Conservation (phyloP, 2,888 invertebrate species). For the Drosophila fungiperda region DNA sequence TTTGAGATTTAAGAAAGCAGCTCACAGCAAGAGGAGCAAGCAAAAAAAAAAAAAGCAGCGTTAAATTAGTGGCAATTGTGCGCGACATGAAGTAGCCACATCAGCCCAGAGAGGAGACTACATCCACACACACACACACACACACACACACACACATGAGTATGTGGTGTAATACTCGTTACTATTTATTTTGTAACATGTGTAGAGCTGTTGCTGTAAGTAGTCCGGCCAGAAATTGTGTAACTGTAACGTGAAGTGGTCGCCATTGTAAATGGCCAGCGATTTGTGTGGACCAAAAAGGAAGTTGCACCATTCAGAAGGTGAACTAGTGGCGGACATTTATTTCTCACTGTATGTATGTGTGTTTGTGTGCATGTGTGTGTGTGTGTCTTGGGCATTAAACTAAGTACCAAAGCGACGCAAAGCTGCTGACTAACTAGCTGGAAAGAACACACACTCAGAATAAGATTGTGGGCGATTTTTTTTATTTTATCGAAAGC, state of each 20-base stretch:
- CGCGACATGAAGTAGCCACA: constrained; percentile 71
- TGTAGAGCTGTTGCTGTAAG: constrained; percentile 26
- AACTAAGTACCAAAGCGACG: constrained; percentile 30
- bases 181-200: constrained; percentile 73
- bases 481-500: not conserved
- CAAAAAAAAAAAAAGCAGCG: constrained; percentile 60
- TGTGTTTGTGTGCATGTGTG: not conserved
- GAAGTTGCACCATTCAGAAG: constrained; percentile 36
- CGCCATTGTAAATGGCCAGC: constrained; percentile 67
- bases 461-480: not conserved
- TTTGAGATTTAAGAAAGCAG: constrained; percentile 78
- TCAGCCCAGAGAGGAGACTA: constrained; percentile 51
- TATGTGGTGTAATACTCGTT: constrained; percentile 31
- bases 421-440: constrained; percentile 6
- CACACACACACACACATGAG: not conserved
- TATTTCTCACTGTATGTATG: not conserved
- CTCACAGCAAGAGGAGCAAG: constrained; percentile 51
- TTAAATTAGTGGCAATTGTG: constrained; percentile 80
- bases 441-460: constrained; percentile 3
- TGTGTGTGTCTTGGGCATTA: constrained; percentile 15
- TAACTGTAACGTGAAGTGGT: constrained; percentile 47
- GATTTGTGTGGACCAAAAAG: constrained; percentile 63
- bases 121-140: constrained; percentile 12
- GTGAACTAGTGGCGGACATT: constrained; percentile 27
- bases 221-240: constrained; percentile 42